Base-by-base conservation (phyloP, 1,140 invertebrate genomes). In the Drosophila gunungcola region DNA sequence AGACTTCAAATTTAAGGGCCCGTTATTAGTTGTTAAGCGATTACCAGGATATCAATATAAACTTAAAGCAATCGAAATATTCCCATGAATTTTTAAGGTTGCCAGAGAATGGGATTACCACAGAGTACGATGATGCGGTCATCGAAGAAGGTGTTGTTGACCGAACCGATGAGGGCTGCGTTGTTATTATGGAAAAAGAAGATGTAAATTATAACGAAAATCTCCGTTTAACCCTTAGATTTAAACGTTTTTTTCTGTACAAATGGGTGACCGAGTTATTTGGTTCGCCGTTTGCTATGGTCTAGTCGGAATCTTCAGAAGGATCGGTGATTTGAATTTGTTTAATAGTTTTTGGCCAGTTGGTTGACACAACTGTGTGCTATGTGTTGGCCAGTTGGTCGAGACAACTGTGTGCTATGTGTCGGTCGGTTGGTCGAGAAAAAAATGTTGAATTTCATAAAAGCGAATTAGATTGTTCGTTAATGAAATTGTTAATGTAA, bases 21-120 rank as follows among this genome's bases (percentile, higher is more conserved):
- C 51, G 12, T 72, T 56, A 27, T 13, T 64, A n/a, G 29, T 65
- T 12, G 34, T 36, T 25, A 29, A 56, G 45, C n/a, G 57, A 27
- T 52, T 38, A 43, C 27, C 53, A 36, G 32, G 51, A 49, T 63
- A 64, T 34, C 39, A 41, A 49, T 63, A 64, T 34, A 46, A 41
- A 12, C 21, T 55, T 5, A 64, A 56, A 12, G 13, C 10, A 70
- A 70, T 16, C 13, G 51, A 41, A 68, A 43, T 68, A 49, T 38
- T 32, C 48, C 16, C 60, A 70, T 4, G 42, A 64, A 41, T 45
- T 32, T 46, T 62, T 64, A 29, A 11, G 12, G 3, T 43, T 43
- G 54, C 54, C n/a, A n/a, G 27, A 43, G 25, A 42, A 43, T 25
- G 54, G 13, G 39, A 43, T 56, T 43, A 56, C 25, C 38, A 32